Base-by-base conservation (phyloP, 2,113 vertebrate genomes). In the Vombatus ursinus region DNA sequence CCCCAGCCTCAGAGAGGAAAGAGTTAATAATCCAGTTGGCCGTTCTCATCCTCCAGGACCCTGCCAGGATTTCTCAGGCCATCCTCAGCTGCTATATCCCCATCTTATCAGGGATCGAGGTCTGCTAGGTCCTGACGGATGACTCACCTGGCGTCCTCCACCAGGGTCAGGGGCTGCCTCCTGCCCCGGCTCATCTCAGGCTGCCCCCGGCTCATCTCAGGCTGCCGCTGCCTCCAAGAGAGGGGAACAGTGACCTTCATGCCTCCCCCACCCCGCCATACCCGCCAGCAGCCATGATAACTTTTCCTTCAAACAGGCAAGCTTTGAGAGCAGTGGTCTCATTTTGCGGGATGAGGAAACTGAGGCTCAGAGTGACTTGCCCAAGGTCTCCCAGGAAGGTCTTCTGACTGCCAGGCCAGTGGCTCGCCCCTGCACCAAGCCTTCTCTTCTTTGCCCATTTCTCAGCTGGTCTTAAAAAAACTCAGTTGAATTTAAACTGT, bases 231-330 rank as follows among this genome's bases (percentile, higher is more conserved):
- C 68, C 68, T 84, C 44, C 2, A 9, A 50, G 22, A 44, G 61
- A 31, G 48, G 31, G 77, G 90, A 91, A 49, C 31, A 89, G 25
- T 48, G 8, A 37, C 37, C 89, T 31, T 31, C 48, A 24, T 10
- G 24, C 48, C 9, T 0, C 6, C 25, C 3, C 31, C 9, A 0
- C 24, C 28, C 0, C 16, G 16, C 52, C 3, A 28, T 49, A 24
- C 44, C 3, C 50, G 25, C 25, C 49, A 90, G 49, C 31, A 28
- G n/a, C 28, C 3, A 37, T 16, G 8, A 68, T 37, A 26, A 57
- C 53, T 54, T 57, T 54, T 54, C 28, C 26, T 61, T 68, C 37
- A 37, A 31, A 37, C 10, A 37, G 37, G 31, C 12, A 16, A 16
- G 61, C 61, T 19, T 77, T 77, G 31, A n/a, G 61, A n/a, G 24